These are phyloP conservation scores for Sarcophaga caerulescens DNA, from an alignment of 2,888 invertebrate genomes.

Conservation along the genomic window DNA sequence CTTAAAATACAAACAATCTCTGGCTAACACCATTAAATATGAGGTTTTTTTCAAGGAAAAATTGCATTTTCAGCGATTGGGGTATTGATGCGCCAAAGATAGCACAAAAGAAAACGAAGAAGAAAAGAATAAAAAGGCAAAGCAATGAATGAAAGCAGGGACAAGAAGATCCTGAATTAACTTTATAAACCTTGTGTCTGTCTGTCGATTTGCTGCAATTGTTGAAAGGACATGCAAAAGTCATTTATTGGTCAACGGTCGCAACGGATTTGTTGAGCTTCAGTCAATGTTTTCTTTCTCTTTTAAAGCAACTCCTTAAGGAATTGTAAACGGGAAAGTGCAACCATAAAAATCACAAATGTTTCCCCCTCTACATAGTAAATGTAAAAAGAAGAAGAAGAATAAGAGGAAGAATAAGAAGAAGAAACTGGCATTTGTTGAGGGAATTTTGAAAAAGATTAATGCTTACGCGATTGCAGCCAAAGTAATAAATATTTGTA, in stretches of 20 bases:
- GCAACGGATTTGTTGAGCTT: slow-evolving; percentile 29
- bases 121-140: neutral
- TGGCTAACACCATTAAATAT: neutral
- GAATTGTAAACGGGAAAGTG: neutral
- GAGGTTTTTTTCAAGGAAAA: neutral
- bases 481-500: slow-evolving; percentile 38
- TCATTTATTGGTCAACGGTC: slow-evolving; percentile 45
- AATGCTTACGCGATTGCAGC: slow-evolving; percentile 39
- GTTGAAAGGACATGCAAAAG: slow-evolving; percentile 37
- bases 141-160: neutral
- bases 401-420: neutral
- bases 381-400: too few species aligned
- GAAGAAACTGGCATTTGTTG: slow-evolving; percentile 11
- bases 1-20: slow-evolving; percentile 1
- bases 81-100: neutral
- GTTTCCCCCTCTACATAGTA: neutral
- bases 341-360: neutral
- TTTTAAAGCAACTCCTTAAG: neutral
- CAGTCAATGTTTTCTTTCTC: neutral
- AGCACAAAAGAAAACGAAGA: neutral
- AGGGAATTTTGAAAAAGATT: slow-evolving; percentile 35
- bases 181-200: neutral
- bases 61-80: slow-evolving; percentile 46
- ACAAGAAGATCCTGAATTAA: neutral
- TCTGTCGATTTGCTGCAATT: slow-evolving; percentile 17